Base-by-base conservation (phyloP, 1,140 invertebrate genomes). In the Heliconius hewitsoni region DNA sequence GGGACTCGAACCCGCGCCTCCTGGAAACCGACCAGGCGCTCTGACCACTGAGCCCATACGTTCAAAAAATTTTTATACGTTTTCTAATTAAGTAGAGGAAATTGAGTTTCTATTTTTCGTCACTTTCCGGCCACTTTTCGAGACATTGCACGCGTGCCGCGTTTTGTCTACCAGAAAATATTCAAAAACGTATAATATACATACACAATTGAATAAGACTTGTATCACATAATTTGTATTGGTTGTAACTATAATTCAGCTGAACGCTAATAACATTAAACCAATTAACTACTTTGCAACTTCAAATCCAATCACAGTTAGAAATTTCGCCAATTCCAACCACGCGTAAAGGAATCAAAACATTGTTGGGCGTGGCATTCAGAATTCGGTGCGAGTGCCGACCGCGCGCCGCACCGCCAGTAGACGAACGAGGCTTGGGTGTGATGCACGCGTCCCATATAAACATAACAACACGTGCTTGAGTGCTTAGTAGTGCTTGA, bases 391-490 rank as follows among this genome's bases (percentile, higher is more conserved):
- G 77, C 80, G 76, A 78, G 60, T 55, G 76, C 81, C 80, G 76
- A 78, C 71, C 71, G 76, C 81, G 81, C 79, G 81, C 73, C 78
- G 70, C 79, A 70, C 76, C 83, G 83, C 73, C 87, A 89, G 87
- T 89, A 81, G 80, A 80, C 79, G 77, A 79, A 73, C 81, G 82
- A 79, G 79, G 60, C 83, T 78, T 84, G 76, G 77, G 73, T 77
- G 80, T 80, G 79, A 73, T 82, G 83, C 84, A 88, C 87, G 87
- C 81, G 79, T 72, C 78, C 71, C n/a, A 77, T 82, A 74, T 73
- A 80, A 82, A 85, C 83, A 84, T 76, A 19, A 77, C 79, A 27
- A 81, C 83, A 83, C 85, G 85, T 84, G 81, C 70, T 78, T 39
- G 34, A 71, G 75, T 50, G 77, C 71, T n/a, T n/a, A n/a, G n/a